Evolutionary conservation across 2,113 vertebrate species (phyloP), one percentile per base, ranked within the genome.

Genomic region (Lynx canadensis): DNA sequence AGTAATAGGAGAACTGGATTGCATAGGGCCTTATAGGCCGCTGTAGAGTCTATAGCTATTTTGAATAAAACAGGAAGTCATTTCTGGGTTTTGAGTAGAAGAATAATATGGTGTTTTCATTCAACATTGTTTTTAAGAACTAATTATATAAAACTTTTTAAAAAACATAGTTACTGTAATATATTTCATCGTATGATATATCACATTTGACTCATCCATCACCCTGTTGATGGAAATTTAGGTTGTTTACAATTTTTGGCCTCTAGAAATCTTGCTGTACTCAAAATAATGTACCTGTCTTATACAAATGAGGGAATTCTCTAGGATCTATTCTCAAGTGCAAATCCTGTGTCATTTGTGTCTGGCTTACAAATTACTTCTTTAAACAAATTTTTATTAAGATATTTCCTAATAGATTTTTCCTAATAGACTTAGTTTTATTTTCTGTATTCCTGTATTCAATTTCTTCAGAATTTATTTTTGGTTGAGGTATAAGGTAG

Each of bases 381-480:
- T 83, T 5, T 29, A 66, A 93, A 57, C 27, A 55, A 33, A 15
- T 25, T 81, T 92, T 73, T 36, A 57, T 84, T 36, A 60, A 50
- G 23, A 31, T 45, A n/a, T 36, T 60, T 52, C 9, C 2, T 1
- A 41, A 60, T 60, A 60, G 21, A 31, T 45, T 66, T 87, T n/a
- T 27, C 63, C 48, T 83, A 68, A 55, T 52, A 66, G 18, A 65
- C 80, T 94, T 63, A 45, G 21, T 74, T 92, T n/a, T 92, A n/a
- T 41, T 92, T 88, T 80, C 7, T 69, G 38, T n/a, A 48, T 89
- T 80, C 13, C 12, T 87, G 12, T 36, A 41, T 60, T 84, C 38
- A 78, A 7, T 69, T n/a, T 69, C 52, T 69, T 57, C n/a, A 55
- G 71, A 94, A 79, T 90, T 84, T 89, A 63, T 55, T 69, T 91